Percentiles rank a stretch among this genome's conserved stretches.
phyloP scores from a whole-genome alignment of 2,113 vertebrate species.

The Fregetta grallaria region DNA sequence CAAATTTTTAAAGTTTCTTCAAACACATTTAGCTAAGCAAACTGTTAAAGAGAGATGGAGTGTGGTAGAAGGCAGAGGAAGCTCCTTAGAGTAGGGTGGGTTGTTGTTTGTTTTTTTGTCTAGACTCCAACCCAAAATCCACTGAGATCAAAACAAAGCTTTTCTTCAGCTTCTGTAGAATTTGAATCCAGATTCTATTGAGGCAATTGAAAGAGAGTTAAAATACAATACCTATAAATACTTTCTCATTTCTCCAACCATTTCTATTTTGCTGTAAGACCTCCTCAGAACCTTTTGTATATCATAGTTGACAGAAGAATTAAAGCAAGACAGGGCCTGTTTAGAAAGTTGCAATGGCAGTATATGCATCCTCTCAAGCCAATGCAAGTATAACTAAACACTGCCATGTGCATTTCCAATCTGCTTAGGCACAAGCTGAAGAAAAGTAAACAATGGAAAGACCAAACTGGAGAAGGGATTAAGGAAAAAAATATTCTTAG shows the following conservation, averaged over 20 bases:
- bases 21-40: not conserved
- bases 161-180: not conserved
- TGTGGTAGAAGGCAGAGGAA: not conserved
- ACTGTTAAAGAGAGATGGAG: not conserved
- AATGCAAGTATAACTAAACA: not conserved
- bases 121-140: not conserved
- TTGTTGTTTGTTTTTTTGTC: not conserved
- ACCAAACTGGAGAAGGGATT: not conserved
- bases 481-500: not conserved
- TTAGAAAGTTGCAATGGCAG: not conserved
- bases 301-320: not conserved
- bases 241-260: not conserved
- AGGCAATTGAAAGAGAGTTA: not conserved
- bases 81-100: not conserved
- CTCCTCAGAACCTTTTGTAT: not conserved
- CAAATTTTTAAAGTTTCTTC: not conserved
- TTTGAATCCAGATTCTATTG: not conserved
- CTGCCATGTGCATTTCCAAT: not conserved
- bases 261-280: not conserved
- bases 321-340: not conserved
- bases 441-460: not conserved
- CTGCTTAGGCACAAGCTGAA: not conserved
- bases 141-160: not conserved
- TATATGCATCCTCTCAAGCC: not conserved
- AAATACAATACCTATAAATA: not conserved